Conservation (phyloP, 2,797 vertebrate species). For the Sebastiscus tertius region DNA sequence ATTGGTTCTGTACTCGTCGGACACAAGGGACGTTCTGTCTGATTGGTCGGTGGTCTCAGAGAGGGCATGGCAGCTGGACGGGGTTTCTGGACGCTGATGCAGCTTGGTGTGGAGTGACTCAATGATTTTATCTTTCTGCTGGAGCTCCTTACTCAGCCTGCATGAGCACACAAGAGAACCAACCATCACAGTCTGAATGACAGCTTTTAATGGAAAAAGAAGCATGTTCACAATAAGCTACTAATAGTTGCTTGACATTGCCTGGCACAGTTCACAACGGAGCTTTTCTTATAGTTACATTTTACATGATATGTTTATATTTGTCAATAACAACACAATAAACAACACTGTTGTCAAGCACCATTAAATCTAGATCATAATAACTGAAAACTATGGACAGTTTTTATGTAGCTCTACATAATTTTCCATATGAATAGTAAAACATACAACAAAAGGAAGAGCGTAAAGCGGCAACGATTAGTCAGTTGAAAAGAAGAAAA, state of each 20-base stretch:
- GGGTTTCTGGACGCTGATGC: constrained; percentile 85
- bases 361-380: not conserved
- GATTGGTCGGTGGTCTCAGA: constrained; percentile 90
- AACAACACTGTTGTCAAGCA: not conserved
- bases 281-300: not conserved
- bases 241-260: not conserved
- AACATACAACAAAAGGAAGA: not conserved
- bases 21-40: constrained; percentile 89
- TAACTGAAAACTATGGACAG: not conserved
- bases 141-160: constrained; percentile 91
- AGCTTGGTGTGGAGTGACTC: constrained; percentile 91
- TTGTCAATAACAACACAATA: not conserved
- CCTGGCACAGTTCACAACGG: not conserved
- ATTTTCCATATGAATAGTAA: not conserved
- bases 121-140: constrained; percentile 93
- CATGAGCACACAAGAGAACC: constrained; percentile 9
- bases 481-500: not conserved
- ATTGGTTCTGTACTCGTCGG: constrained; percentile 83
- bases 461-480: not conserved
- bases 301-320: not conserved
- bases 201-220: not conserved
- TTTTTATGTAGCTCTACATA: not conserved
- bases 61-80: constrained; percentile 87
- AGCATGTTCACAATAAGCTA: not conserved
- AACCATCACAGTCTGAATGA: not conserved